A percentile compares a stretch with the other conserved stretches of the same genome.
These are phyloP conservation scores for Rambutsinella grinnellia DNA, from an alignment of 2,888 invertebrate species.

Conservation along the genomic window DNA sequence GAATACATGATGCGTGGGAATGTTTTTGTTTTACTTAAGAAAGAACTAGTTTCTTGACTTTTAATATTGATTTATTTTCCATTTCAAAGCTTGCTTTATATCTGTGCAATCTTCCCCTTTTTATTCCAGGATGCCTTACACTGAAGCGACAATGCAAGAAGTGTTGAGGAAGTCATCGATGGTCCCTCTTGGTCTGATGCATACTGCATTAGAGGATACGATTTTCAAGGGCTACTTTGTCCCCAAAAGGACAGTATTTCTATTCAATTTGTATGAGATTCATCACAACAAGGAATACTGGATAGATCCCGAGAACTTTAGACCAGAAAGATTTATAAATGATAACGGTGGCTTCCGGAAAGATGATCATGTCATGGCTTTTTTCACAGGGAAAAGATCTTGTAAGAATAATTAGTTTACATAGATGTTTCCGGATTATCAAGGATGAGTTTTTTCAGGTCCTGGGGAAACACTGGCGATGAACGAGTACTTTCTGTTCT, in stretches of 20 bases:
- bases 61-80: not conserved
- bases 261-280: conserved; percentile 60
- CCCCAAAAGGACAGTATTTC: conserved; percentile 60
- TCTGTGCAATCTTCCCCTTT: too few relatives aligned
- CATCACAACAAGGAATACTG: conserved; percentile 58
- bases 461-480: conserved; percentile 62
- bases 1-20: too few relatives aligned
- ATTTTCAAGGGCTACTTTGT: conserved; percentile 58
- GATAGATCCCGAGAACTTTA: conserved; percentile 60
- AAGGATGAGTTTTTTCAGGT: conserved; percentile 2
- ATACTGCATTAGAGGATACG: conserved; percentile 58
- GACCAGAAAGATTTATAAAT: conserved; percentile 58
- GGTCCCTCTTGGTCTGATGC: conserved; percentile 62
- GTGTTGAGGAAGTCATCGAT: conserved; percentile 59
- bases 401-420: conserved; percentile 30
- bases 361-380: conserved; percentile 66
- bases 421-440: not conserved
- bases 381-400: conserved; percentile 65
- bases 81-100: not conserved
- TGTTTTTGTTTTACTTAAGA: too few relatives aligned
- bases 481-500: conserved; percentile 62
- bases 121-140: conserved; percentile 60
- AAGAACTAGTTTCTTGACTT: not conserved
- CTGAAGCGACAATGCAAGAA: conserved; percentile 61
- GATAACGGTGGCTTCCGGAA: conserved; percentile 56